Evolutionary conservation across 2,797 vertebrate genomes (phyloP).

Genomic region (Sebastes miniatus): DNA sequence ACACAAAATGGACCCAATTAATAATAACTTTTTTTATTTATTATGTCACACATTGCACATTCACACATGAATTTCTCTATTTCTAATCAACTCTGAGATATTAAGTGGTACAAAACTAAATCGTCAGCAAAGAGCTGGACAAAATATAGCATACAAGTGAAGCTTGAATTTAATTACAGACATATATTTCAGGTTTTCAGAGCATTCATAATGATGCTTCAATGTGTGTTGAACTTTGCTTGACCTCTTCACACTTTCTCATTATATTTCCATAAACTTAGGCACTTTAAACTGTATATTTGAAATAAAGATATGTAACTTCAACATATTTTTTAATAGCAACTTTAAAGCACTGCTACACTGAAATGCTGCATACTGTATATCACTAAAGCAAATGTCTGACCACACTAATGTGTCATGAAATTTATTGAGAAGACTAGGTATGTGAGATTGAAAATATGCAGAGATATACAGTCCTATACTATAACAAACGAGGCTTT

Average conservation of each 20-base stretch:
- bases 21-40: slow-evolving; percentile 20
- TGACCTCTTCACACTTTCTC: neutral
- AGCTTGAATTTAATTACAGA: neutral
- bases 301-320: neutral
- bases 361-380: no score
- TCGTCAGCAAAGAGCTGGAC: neutral
- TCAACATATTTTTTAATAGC: neutral
- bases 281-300: neutral
- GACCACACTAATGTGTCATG: no score
- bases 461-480: no score
- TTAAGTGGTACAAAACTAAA: slow-evolving; percentile 32
- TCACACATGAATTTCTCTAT: neutral
- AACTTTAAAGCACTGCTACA: neutral
- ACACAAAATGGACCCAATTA: slow-evolving; percentile 51
- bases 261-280: neutral
- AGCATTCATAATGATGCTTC: neutral
- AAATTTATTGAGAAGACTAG: no score
- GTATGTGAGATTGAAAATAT: no score
- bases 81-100: slow-evolving; percentile 40
- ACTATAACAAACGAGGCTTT: no score
- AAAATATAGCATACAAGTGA: neutral
- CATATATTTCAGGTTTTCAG: neutral
- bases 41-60: neutral
- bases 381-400: no score
- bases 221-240: neutral